phyloP scores from a whole-genome alignment of 2,888 invertebrate genomes.

The Andricus quercusramuli region DNA sequence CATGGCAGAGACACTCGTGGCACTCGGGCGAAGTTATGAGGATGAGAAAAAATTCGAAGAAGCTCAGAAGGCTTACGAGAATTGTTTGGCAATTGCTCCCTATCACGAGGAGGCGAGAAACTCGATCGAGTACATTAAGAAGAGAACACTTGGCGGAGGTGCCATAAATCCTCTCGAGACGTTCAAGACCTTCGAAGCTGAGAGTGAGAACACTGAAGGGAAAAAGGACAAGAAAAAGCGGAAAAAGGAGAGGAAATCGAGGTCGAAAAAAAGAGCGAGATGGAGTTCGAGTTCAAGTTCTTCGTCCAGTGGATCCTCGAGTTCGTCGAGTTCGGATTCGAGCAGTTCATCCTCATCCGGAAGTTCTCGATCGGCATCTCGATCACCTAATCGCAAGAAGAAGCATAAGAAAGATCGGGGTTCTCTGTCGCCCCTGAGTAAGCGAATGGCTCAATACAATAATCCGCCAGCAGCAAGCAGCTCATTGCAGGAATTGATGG shows the following conservation, averaged over 20 bases:
- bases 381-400: constrained; percentile 71
- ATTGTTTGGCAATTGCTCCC: constrained; percentile 90
- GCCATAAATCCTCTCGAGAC: constrained; percentile 70
- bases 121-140: constrained; percentile 89
- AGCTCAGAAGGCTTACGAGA: constrained; percentile 91
- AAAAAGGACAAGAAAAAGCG: constrained; percentile 78
- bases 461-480: constrained; percentile 83
- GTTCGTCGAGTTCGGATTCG: constrained; percentile 82
- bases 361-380: constrained; percentile 73
- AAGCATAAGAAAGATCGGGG: constrained; percentile 83
- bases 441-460: constrained; percentile 90
- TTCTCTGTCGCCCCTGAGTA: constrained; percentile 90
- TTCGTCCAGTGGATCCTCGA: constrained; percentile 84
- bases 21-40: constrained; percentile 92
- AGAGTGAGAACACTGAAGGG: constrained; percentile 70
- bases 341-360: constrained; percentile 81
- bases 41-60: constrained; percentile 92
- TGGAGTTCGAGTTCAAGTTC: constrained; percentile 84
- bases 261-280: constrained; percentile 75
- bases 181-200: constrained; percentile 73
- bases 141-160: constrained; percentile 80
- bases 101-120: constrained; percentile 93
- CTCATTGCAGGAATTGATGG: constrained; percentile 79
- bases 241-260: constrained; percentile 78
- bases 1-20: constrained; percentile 95